Conservation (phyloP, 2,113 vertebrate genomes). For the Charadrius vociferus region DNA sequence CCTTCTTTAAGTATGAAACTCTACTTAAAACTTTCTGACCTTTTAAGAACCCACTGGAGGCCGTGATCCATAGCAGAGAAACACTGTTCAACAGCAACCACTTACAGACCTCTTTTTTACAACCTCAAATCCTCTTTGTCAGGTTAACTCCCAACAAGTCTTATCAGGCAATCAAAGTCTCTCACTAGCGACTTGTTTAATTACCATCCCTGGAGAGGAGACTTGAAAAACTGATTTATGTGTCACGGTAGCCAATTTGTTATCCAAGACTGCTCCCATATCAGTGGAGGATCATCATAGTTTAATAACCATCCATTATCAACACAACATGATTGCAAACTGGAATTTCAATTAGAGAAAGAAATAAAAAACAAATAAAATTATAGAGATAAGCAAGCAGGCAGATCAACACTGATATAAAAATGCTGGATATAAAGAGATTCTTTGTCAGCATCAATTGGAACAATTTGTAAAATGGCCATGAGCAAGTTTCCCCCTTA, state of each 20-base stretch:
- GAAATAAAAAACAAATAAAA: constrained; percentile 32
- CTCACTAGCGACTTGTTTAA: constrained; percentile 17
- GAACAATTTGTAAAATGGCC: constrained; percentile 20
- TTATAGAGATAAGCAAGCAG: background rate
- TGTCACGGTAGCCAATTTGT: constrained; percentile 23
- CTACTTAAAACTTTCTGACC: background rate
- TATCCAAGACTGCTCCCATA: background rate
- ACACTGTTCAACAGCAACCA: background rate
- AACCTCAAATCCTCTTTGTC: background rate
- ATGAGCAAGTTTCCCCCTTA: background rate
- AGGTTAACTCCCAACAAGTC: constrained; percentile 38
- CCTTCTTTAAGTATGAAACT: background rate
- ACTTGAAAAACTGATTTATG: constrained; percentile 41
- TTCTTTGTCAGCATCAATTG: constrained; percentile 10
- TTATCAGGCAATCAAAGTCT: constrained; percentile 36
- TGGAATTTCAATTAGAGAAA: constrained; percentile 38
- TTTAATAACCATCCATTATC: constrained; percentile 42
- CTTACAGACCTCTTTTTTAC: background rate
- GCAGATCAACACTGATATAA: background rate
- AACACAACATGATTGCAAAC: background rate
- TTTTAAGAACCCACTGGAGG: background rate
- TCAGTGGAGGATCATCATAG: constrained; percentile 15
- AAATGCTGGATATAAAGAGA: constrained; percentile 1
- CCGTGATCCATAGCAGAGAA: background rate
- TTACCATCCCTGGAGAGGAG: constrained; percentile 25